A percentile compares a stretch with the other conserved stretches of the same genome.
These are phyloP conservation scores for Tolypeutes matacus DNA, from an alignment of 2,797 vertebrate species.

Conservation along the genomic window DNA sequence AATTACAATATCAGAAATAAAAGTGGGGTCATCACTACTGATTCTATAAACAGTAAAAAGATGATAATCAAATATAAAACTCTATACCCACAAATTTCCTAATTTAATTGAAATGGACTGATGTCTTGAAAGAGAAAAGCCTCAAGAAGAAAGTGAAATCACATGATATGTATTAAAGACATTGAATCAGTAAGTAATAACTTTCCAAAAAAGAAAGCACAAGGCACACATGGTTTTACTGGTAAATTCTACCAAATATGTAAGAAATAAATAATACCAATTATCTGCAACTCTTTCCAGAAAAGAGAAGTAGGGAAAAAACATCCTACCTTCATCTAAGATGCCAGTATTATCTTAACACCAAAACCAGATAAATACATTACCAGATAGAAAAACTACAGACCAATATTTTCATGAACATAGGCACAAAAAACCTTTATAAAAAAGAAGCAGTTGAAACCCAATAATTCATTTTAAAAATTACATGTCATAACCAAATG, in stretches of 20 bases:
- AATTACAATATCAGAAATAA: neutral
- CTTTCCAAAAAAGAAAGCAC: neutral
- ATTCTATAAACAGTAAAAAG: neutral
- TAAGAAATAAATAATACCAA: neutral
- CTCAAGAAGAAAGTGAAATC: neutral
- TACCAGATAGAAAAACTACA: neutral
- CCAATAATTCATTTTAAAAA: neutral
- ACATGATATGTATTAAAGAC: neutral
- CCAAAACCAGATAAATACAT: neutral
- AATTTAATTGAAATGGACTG: neutral
- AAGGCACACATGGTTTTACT: neutral
- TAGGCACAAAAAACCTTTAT: neutral
- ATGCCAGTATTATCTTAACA: neutral
- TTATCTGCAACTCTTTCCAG: neutral
- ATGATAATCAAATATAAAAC: neutral
- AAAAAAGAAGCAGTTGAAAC: neutral
- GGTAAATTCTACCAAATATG: neutral
- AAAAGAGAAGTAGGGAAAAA: neutral
- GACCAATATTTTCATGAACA: neutral
- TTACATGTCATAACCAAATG: neutral
- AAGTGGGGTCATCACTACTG: neutral
- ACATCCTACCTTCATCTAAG: neutral
- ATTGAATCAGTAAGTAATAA: neutral
- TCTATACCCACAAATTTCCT: neutral
- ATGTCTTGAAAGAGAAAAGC: neutral